phyloP scores from a whole-genome alignment of 2,113 vertebrate genomes.

The Thermophis baileyi region DNA sequence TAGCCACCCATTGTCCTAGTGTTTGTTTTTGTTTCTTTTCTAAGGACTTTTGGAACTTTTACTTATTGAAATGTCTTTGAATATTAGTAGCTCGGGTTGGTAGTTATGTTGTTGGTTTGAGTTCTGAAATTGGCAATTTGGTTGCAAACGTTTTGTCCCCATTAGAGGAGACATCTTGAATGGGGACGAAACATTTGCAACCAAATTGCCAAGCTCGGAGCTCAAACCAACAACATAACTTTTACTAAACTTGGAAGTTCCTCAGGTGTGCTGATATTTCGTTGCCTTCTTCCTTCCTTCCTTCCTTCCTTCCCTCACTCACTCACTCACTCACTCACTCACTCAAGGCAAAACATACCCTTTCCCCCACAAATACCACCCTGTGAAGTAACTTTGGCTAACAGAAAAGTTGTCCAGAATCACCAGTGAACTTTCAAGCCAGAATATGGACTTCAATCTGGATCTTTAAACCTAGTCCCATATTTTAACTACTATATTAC shows the following conservation, averaged over 20 bases:
- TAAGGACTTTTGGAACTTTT: background rate
- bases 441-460: background rate
- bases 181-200: too few relatives aligned
- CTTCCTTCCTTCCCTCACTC: background rate
- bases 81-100: too few relatives aligned
- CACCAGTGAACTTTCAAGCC: background rate
- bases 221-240: background rate
- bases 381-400: background rate
- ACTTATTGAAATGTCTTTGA: background rate
- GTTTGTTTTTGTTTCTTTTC: background rate
- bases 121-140: too few relatives aligned
- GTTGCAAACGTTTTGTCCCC: too few relatives aligned
- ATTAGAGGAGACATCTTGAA: too few relatives aligned
- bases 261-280: background rate
- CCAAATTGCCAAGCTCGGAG: too few relatives aligned
- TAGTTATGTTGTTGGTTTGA: too few relatives aligned
- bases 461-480: background rate
- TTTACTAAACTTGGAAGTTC: background rate
- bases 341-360: background rate
- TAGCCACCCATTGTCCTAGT: background rate
- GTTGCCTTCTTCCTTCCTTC: background rate
- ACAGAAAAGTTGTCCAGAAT: background rate
- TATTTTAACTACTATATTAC: background rate
- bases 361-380: background rate
- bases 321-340: background rate